Evolutionary conservation across 2,113 vertebrate genomes (phyloP).

Genomic region (Himantopus leucocephalus): DNA sequence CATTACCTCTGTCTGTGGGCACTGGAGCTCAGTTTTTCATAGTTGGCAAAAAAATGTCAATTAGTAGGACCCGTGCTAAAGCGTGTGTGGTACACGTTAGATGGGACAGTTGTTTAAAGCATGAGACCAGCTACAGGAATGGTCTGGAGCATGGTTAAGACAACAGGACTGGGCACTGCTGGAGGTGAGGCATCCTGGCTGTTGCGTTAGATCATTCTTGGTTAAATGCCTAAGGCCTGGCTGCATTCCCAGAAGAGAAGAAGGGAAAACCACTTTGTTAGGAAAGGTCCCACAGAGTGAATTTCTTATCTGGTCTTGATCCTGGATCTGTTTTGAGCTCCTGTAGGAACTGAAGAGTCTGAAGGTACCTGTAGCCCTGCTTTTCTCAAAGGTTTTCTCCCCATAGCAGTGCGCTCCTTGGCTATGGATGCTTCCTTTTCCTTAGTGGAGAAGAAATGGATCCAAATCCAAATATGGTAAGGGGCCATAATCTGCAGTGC

Average conservation of each 20-base stretch:
- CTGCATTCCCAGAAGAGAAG: neutral
- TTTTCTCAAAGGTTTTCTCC: neutral
- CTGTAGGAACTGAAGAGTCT: neutral
- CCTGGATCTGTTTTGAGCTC: neutral
- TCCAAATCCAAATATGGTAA: neutral
- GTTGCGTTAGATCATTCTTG: neutral
- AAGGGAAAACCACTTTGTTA: neutral
- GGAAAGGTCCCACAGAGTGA: neutral
- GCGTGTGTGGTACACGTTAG: neutral
- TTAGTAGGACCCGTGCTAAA: neutral
- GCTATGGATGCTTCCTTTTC: neutral
- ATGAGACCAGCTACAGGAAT: neutral
- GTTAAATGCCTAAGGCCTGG: neutral
- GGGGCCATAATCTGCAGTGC: neutral
- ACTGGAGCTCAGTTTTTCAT: neutral
- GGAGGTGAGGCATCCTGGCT: neutral
- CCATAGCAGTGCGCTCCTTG: neutral
- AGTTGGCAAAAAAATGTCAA: neutral
- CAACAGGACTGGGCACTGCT: neutral
- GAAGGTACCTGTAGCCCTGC: neutral
- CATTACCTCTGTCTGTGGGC: neutral
- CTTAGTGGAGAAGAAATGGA: neutral
- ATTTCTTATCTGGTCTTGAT: neutral
- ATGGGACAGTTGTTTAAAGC: neutral
- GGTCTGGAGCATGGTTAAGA: neutral